Evolutionary conservation across 2,113 vertebrate genomes (phyloP).

Genomic region (Misgurnus mizolepis): DNA sequence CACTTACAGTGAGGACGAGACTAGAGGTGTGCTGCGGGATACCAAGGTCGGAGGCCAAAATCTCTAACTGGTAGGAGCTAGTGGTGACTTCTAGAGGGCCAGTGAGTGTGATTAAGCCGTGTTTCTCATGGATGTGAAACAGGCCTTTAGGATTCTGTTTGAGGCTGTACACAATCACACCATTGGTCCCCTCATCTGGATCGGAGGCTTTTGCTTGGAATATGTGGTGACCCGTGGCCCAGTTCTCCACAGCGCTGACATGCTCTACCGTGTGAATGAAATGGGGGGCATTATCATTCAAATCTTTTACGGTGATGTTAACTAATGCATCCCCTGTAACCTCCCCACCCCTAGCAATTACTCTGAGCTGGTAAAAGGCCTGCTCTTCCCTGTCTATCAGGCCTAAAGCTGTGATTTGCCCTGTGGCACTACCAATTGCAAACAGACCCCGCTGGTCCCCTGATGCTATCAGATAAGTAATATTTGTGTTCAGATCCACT

Average conservation of each 20-base stretch:
- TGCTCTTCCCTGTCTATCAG: slow-evolving; percentile 93
- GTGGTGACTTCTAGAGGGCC: slow-evolving; percentile 85
- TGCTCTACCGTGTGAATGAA: slow-evolving; percentile 88
- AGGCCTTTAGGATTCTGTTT: slow-evolving; percentile 88
- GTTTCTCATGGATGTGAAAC: slow-evolving; percentile 85
- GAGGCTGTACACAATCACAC: slow-evolving; percentile 87
- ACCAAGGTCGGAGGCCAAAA: slow-evolving; percentile 87
- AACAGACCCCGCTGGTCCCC: slow-evolving; percentile 93
- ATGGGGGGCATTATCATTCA: slow-evolving; percentile 94
- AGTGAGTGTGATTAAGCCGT: slow-evolving; percentile 83
- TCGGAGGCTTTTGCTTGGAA: slow-evolving; percentile 92
- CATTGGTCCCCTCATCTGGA: slow-evolving; percentile 90
- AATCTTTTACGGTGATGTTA: slow-evolving; percentile 93
- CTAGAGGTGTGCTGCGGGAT: slow-evolving; percentile 85
- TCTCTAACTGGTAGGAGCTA: slow-evolving; percentile 91
- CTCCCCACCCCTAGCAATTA: slow-evolving; percentile 88
- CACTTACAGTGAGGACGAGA: slow-evolving; percentile 86
- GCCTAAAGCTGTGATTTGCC: slow-evolving; percentile 85
- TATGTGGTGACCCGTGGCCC: slow-evolving; percentile 89
- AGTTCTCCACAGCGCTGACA: slow-evolving; percentile 93
- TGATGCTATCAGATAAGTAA: slow-evolving; percentile 91
- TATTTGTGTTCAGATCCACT: slow-evolving; percentile 91
- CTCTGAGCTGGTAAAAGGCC: slow-evolving; percentile 88
- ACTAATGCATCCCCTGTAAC: slow-evolving; percentile 88
- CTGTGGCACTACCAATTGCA: slow-evolving; percentile 76